These are phyloP conservation scores for Steinernema feltiae DNA, from an alignment of 1,140 invertebrate species.

Conservation along the genomic window DNA sequence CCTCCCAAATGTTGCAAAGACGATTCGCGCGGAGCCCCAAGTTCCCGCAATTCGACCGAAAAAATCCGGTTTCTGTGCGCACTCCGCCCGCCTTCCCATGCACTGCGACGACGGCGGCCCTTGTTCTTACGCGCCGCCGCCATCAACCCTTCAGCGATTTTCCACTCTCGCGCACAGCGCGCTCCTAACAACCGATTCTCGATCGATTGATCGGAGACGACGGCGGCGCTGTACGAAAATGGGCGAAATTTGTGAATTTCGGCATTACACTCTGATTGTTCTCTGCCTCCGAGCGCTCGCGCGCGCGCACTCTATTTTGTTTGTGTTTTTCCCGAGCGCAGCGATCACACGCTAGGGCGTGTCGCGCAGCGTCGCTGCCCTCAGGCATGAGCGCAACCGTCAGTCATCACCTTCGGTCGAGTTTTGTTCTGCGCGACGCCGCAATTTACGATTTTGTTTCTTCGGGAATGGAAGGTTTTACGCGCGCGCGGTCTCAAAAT, in stretches of 20 bases:
- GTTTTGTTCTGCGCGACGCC: not conserved
- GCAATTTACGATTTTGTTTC: not conserved
- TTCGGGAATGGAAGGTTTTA: conserved; percentile 2
- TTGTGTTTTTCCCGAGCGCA: conserved; percentile 3
- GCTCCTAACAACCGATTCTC: not conserved
- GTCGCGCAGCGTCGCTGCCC: no score
- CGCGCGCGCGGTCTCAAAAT: not conserved
- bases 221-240: conserved; percentile 2
- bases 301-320: not conserved
- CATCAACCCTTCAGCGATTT: not conserved
- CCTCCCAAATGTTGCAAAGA: no score
- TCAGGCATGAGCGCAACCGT: no score
- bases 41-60: no score
- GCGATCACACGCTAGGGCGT: not conserved
- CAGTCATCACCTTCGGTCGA: no score
- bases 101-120: no score
- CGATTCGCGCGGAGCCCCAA: no score
- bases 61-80: no score
- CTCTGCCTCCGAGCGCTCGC: no score
- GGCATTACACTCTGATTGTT: not conserved
- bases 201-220: not conserved
- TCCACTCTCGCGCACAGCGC: not conserved
- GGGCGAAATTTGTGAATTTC: not conserved
- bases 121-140: not conserved
- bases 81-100: no score